phyloP scores from a whole-genome alignment of 1,140 invertebrate species.

The Drosophila jambulina region DNA sequence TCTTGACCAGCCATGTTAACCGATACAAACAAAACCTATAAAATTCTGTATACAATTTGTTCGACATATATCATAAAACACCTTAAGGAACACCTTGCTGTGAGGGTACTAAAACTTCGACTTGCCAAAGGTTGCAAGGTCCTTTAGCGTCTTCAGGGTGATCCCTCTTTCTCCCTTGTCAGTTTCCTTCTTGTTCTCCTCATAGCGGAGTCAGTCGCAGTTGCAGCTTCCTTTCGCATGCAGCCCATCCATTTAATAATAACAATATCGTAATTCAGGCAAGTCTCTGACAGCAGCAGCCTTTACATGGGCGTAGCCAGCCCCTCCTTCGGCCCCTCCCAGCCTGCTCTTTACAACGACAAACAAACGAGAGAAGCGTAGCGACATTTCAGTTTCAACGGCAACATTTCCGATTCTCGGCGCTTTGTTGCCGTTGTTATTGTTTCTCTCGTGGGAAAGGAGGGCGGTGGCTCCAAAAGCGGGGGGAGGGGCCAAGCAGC shows the following conservation, averaged over 20 bases:
- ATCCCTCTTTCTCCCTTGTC: not conserved
- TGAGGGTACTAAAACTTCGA: not conserved
- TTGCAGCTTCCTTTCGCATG: constrained; percentile 50
- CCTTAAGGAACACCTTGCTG: too few relatives aligned
- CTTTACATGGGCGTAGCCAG: constrained; percentile 60
- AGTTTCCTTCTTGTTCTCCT: constrained; percentile 4
- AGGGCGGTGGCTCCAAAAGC: constrained; percentile 12
- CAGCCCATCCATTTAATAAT: constrained; percentile 80
- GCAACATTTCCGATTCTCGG: constrained; percentile 81
- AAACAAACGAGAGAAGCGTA: constrained; percentile 58
- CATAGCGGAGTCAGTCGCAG: constrained; percentile 37
- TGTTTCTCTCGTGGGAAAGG: constrained; percentile 55
- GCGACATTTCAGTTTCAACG: constrained; percentile 83
- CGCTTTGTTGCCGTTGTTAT: constrained; percentile 77
- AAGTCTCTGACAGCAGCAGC: constrained; percentile 73
- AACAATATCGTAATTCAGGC: constrained; percentile 83
- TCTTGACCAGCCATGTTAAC: not conserved
- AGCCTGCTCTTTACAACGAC: constrained; percentile 12
- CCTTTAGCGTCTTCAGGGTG: not conserved
- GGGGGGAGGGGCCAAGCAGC: constrained; percentile 33
- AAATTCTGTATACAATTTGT: not conserved
- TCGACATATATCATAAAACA: not conserved
- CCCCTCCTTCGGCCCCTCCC: constrained; percentile 12
- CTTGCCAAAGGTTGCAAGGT: not conserved
- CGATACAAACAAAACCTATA: not conserved